Conservation (phyloP, 2,888 invertebrate genomes). For the Exocentrus adspersus region DNA sequence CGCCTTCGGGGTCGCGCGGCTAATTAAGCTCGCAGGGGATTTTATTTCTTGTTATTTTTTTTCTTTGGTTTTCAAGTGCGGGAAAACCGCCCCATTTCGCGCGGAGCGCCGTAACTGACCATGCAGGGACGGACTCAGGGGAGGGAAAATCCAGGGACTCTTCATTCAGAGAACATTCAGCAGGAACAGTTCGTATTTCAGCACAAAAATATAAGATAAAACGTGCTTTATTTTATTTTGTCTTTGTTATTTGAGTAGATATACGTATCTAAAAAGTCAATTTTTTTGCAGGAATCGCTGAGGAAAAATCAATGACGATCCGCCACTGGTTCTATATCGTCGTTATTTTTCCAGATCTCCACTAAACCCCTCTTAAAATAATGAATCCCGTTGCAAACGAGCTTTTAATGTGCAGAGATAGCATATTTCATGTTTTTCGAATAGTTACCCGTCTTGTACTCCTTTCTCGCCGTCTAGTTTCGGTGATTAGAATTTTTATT, state of each 20-base stretch:
- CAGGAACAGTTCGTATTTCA: too few species aligned
- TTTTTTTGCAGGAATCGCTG: too few species aligned
- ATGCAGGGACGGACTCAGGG: too few species aligned
- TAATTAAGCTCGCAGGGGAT: constrained; percentile 35
- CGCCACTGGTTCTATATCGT: neutral
- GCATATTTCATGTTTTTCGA: constrained; percentile 11
- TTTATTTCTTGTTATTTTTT: constrained; percentile 22
- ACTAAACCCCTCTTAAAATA: constrained; percentile 9
- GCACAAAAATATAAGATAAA: too few species aligned
- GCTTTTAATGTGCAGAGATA: constrained; percentile 31
- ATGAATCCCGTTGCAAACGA: constrained; percentile 28
- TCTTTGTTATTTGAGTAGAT: too few species aligned
- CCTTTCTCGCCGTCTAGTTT: constrained; percentile 5
- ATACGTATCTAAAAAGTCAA: too few species aligned
- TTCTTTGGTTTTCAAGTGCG: constrained; percentile 13
- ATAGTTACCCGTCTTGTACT: constrained; percentile 8
- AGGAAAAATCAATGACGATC: neutral
- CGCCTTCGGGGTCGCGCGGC: constrained; percentile 31
- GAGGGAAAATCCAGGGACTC: too few species aligned
- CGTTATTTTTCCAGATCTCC: constrained; percentile 1
- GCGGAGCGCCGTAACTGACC: neutral
- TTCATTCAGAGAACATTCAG: too few species aligned
- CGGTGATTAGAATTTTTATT: constrained; percentile 19
- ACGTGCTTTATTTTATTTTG: too few species aligned
- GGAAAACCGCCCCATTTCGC: constrained; percentile 17